phyloP scores from a whole-genome alignment of 2,113 vertebrate genomes.

The Ranitomeya variabilis region DNA sequence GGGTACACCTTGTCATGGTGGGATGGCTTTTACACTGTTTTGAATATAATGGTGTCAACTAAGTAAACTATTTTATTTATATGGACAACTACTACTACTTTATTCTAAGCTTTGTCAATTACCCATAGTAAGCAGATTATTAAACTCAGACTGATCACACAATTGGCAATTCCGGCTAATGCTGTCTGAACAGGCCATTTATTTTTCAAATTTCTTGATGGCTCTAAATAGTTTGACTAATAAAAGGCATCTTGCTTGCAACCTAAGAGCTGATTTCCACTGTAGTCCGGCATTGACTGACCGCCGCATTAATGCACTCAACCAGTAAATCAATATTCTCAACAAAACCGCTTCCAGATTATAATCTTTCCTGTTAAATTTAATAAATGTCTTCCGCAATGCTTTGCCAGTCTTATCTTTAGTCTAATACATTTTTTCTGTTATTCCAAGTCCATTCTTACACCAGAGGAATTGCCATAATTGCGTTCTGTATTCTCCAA shows the following conservation, averaged over 20 bases:
- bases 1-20: no score
- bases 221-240: constrained; percentile 23
- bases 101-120: no score
- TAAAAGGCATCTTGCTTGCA: constrained; percentile 21
- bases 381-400: constrained; percentile 31
- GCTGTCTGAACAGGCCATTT: background rate
- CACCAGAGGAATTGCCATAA: no score
- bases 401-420: background rate
- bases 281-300: constrained; percentile 28
- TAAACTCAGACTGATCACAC: background rate
- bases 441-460: no score
- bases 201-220: constrained; percentile 10
- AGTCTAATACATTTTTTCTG: no score
- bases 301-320: constrained; percentile 4
- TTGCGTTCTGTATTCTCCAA: no score
- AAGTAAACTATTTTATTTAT: no score
- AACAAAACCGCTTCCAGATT: constrained; percentile 20
- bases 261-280: background rate
- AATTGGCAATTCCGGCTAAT: background rate
- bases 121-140: background rate
- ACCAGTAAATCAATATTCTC: constrained; percentile 41
- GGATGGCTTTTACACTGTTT: no score
- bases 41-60: no score
- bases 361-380: constrained; percentile 32
- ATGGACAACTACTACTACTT: no score